Evolutionary conservation across 2,113 vertebrate genomes (phyloP), one percentile per base, ranked within the genome.

Genomic region (Tupaia chinensis): DNA sequence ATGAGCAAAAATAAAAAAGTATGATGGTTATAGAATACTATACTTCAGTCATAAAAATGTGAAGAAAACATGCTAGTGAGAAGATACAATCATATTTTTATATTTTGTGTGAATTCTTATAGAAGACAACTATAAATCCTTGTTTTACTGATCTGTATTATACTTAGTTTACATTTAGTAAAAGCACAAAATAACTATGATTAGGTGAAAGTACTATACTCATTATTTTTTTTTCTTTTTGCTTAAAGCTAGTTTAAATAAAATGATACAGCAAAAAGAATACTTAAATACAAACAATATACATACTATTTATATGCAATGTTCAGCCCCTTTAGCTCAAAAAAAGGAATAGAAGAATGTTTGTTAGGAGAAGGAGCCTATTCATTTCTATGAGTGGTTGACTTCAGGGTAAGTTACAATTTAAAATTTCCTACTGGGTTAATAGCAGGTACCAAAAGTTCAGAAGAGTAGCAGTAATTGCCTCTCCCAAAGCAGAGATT

Each of bases 381-480:
- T 89, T 97, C 53, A 85, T 95, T 96, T 95, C 74, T 88, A 66
- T 87, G 79, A 97, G 96, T 74, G n/a, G 70, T 93, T 97, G 96
- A 97, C 95, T 94, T 97, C 83, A 97, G 93, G 95, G 54, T 96
- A 97, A 96, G 89, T 97, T 97, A 95, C 95, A 98, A 97, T 97
- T 97, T 97, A 95, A 93, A 93, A 87, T 95, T 96, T 94, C 97
- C 95, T 60, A 97, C 96, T 97, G 97, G 56, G 97, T 97, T 98
- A 97, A 98, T 98, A 97, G 89, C 93, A 97, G 89, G 94, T 92
- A 97, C 76, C 29, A 81, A 94, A 95, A 97, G 94, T 97, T 97
- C 95, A 97, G 70, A 96, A 87, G 61, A 97, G 87, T 63, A 82
- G 91, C 76, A 95, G 77, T 96, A 97, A 97, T 97, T 97, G 97